phyloP scores from a whole-genome alignment of 35 echinoderm and acorn worm species.

The Eucidaris tribuloides region DNA sequence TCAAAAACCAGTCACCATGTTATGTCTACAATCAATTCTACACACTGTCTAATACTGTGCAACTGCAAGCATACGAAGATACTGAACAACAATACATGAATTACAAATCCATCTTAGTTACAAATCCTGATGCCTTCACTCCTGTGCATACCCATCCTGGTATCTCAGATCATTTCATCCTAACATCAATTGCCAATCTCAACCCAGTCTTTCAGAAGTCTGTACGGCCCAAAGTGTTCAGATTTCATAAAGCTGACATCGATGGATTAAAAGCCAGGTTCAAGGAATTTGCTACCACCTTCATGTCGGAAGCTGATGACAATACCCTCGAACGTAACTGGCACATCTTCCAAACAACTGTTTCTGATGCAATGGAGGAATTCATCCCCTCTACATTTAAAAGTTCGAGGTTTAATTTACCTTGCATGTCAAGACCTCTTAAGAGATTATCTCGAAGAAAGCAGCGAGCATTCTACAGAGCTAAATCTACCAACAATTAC shows the following conservation, averaged over 20 bases:
- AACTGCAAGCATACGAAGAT: too few species aligned
- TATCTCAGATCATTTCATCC: slow-evolving; percentile 12
- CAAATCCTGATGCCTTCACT: slow-evolving; percentile 2
- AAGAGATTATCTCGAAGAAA: neutral
- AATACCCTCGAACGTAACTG: too few species aligned
- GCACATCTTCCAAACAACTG: too few species aligned
- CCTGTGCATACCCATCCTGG: neutral
- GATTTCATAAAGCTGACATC: too few species aligned
- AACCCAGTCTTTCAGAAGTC: too few species aligned
- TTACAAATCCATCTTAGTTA: neutral
- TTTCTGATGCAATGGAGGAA: neutral
- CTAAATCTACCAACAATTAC: neutral
- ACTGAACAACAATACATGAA: too few species aligned
- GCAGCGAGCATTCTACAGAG: neutral
- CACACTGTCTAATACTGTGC: too few species aligned
- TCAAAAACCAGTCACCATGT: too few species aligned
- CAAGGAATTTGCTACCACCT: too few species aligned
- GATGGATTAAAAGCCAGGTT: neutral
- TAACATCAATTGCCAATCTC: neutral
- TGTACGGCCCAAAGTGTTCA: neutral
- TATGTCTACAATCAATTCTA: too few species aligned
- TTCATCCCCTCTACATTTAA: neutral
- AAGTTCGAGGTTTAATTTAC: neutral
- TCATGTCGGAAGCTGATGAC: too few species aligned
- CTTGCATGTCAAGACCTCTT: neutral